Conservation (phyloP, 2,888 invertebrate species). For the Galerucella pusilla region DNA sequence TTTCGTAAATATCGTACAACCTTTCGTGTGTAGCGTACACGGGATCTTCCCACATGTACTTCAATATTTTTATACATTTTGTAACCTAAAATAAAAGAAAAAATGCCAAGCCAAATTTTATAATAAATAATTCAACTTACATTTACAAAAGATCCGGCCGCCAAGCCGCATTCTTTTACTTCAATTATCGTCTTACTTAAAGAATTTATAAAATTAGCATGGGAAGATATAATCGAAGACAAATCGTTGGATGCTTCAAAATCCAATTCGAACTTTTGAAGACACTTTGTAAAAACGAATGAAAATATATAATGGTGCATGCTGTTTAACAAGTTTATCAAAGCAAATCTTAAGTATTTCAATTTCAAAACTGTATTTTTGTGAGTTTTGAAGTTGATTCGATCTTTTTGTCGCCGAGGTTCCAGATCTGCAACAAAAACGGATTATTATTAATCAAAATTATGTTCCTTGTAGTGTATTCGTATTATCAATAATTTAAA, state of each 20-base stretch:
- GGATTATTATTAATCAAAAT: constrained; percentile 12
- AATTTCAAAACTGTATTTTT: constrained; percentile 48
- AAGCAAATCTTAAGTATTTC: constrained; percentile 56
- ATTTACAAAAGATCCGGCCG: constrained; percentile 52
- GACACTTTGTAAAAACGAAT: constrained; percentile 54
- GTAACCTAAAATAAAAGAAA: constrained; percentile 55
- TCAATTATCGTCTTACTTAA: constrained; percentile 50
- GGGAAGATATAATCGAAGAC: constrained; percentile 56
- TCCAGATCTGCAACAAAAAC: constrained; percentile 53
- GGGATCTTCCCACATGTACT: constrained; percentile 57
- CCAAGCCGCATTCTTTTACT: constrained; percentile 48
- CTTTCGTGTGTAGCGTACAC: constrained; percentile 49
- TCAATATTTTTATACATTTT: constrained; percentile 55
- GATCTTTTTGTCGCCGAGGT: constrained; percentile 39
- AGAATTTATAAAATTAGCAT: constrained; percentile 57
- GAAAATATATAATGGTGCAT: constrained; percentile 62
- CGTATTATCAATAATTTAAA: neutral
- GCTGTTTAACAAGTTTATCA: constrained; percentile 58
- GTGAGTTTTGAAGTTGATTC: constrained; percentile 34
- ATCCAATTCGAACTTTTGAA: constrained; percentile 56
- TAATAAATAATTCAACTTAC: constrained; percentile 48
- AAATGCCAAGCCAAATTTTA: neutral
- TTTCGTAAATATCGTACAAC: constrained; percentile 51
- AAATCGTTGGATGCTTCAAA: constrained; percentile 60
- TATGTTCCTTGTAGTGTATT: neutral